Base-by-base conservation (phyloP, 2,113 vertebrate genomes). In the Chrysemys picta region DNA sequence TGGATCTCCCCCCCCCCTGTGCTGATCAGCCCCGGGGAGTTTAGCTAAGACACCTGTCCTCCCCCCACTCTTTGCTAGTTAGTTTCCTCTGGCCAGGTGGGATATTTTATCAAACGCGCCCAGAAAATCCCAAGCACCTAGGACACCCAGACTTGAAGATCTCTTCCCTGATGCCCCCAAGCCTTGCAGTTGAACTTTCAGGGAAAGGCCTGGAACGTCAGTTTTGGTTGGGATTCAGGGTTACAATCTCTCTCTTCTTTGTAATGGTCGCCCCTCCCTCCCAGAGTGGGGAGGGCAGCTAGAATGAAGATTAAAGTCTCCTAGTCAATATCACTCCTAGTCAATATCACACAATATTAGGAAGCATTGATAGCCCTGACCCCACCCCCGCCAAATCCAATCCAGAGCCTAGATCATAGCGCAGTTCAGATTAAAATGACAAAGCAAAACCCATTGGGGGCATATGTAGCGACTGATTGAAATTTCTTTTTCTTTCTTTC, bases 241-340 rank as follows among this genome's bases (percentile, higher is more conserved):
- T 45, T 24, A 7, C 76, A 90, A 82, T 31, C 91, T 91, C 84
- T 82, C 90, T 81, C 91, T 83, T 96, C 92, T 62, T 93, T 89
- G 89, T 88, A 93, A 96, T 96, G 97, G 96, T 96, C 93, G 95
- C 95, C 95, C 96, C 96, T 97, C 97, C 96, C 93, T 94, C 93
- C 97, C 95, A 95, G 92, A 93, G 85, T 57, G 83, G 91, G 96
- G 90, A 95, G 95, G 92, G 93, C 95, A 9, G 81, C 87, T 38
- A 14, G 29, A 57, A 35, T 14, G 59, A 16, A 62, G 59, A 7
- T 14, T 17, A n/a, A 69, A 35, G 8, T 42, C 24, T 38, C 53
- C 52, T 14, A 13, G 7, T 6, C 53, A 52, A 52, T 52, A 49
- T 49, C 49, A 49, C 49, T 45, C 6, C 45, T 45, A 45, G 45